Evolutionary conservation across 2,888 invertebrate genomes (phyloP), one percentile per base, ranked within the genome.

Genomic region (Elmis aenea): DNA sequence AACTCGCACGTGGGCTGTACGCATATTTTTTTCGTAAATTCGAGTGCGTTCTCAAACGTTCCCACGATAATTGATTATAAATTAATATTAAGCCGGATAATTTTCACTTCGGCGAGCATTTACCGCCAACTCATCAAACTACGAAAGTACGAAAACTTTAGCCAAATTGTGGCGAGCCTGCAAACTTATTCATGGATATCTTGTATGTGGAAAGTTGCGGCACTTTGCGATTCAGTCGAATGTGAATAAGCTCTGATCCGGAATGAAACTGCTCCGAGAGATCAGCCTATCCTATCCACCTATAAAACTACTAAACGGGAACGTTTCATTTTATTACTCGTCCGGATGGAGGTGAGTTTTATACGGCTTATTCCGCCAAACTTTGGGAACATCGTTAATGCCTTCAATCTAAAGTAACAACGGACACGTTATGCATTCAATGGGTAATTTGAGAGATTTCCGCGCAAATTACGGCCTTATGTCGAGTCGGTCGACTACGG

Each of bases 171-270:
- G 54, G 53, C 45, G 38, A 48, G 49, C 45, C 42, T 37, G 44
- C 40, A 48, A 51, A 50, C 42, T 52, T 52, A 52, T 50, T 52
- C 55, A 51, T 51, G 56, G 55, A 57, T 54, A 57, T 57, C 54
- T 50, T 50, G 52, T 51, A 52, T 50, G 53, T 50, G 54, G 54
- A 55, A 58, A 53, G 55, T 54, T 54, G 54, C 49, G 53, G 54
- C 54, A 59, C 57, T 61, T 61, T 58, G 54, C 56, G 51, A 54
- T 55, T 55, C 59, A 59, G 54, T 56, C 56, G 57, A 52, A 57
- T 57, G 59, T 57, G 59, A 59, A 59, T 55, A 57, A 56, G 52
- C 51, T 50, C 41, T 50, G 52, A 51, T 50, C 54, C 48, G 48
- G 49, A 51, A 55, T 52, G 55, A 56, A 56, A 55, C 55, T 54